A percentile compares a stretch with the other conserved stretches of the same genome.
These are phyloP conservation scores for Sacculina carcini DNA, from an alignment of 2,888 invertebrate genomes.

Conservation along the genomic window DNA sequence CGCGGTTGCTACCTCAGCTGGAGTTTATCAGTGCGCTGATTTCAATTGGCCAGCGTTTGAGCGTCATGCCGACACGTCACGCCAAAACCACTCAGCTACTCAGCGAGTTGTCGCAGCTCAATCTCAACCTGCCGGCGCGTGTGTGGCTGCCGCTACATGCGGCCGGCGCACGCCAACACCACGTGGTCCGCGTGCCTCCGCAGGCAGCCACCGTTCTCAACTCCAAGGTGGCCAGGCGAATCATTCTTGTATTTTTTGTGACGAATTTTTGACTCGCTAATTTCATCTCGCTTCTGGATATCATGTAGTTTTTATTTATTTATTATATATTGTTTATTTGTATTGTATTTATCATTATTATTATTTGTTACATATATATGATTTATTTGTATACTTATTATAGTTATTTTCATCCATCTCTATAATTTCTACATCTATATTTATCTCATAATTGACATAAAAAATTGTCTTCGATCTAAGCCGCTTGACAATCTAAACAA, in stretches of 20 bases:
- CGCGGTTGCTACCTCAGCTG: constrained; percentile 50
- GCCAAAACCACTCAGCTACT: constrained; percentile 71
- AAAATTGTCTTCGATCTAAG: too few species aligned
- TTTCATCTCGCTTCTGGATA: too few species aligned
- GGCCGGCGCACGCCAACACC: constrained; percentile 45
- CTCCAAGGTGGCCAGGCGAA: constrained; percentile 44
- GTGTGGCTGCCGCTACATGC: constrained; percentile 90
- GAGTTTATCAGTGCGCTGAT: constrained; percentile 54
- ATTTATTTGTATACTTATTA: too few species aligned
- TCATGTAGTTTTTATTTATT: too few species aligned
- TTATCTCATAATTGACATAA: background rate
- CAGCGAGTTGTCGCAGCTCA: constrained; percentile 73
- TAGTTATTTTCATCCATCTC: constrained; percentile 1
- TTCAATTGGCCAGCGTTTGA: constrained; percentile 54
- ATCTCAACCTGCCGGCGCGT: constrained; percentile 85
- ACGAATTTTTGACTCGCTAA: too few species aligned
- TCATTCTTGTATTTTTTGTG: too few species aligned
- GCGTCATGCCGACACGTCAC: constrained; percentile 58
- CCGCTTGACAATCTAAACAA: too few species aligned
- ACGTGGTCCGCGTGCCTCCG: constrained; percentile 85
- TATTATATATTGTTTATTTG: too few species aligned
- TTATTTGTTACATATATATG: too few species aligned
- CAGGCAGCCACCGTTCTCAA: constrained; percentile 93
- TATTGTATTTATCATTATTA: too few species aligned
- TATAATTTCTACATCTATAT: constrained; percentile 1